These are phyloP conservation scores for Camptogramma bilineatum DNA, from an alignment of 2,888 invertebrate species.

Conservation along the genomic window DNA sequence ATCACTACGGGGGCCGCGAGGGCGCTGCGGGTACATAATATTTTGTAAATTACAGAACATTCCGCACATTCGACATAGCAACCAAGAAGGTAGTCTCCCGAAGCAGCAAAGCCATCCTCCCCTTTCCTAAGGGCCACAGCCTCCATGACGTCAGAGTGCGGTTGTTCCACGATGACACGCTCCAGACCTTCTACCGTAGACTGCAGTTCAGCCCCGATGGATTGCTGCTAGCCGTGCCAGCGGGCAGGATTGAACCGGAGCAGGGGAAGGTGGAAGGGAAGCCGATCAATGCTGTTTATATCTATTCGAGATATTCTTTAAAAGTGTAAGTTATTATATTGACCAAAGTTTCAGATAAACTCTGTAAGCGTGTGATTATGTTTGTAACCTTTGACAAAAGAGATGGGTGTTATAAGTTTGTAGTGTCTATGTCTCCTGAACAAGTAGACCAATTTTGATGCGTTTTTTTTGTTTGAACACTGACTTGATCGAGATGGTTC, in stretches of 20 bases:
- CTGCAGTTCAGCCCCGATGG: slow-evolving; percentile 97
- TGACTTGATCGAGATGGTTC: too few species aligned
- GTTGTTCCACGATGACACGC: slow-evolving; percentile 95
- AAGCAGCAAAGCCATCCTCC: slow-evolving; percentile 87
- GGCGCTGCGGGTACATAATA: too few species aligned
- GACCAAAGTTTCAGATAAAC: too few species aligned
- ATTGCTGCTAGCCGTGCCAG: slow-evolving; percentile 94
- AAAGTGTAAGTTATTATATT: slow-evolving; percentile 86
- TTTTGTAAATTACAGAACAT: slow-evolving; percentile 76
- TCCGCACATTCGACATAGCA: slow-evolving; percentile 88
- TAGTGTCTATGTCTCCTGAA: too few species aligned
- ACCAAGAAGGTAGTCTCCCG: slow-evolving; percentile 89
- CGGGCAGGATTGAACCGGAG: slow-evolving; percentile 92
- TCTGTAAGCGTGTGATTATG: too few species aligned
- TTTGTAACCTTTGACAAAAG: too few species aligned
- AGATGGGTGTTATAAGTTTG: too few species aligned
- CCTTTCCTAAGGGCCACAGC: slow-evolving; percentile 84
- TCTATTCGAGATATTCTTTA: slow-evolving; percentile 85
- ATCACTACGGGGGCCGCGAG: too few species aligned
- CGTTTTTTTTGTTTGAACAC: too few species aligned
- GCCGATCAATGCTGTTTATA: slow-evolving; percentile 84
- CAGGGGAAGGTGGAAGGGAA: slow-evolving; percentile 85
- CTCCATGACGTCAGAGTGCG: slow-evolving; percentile 87
- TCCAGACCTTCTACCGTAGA: slow-evolving; percentile 97
- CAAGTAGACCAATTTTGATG: too few species aligned